Evolutionary conservation across 2,888 invertebrate species (phyloP).

Genomic region (Catocala sponsa): DNA sequence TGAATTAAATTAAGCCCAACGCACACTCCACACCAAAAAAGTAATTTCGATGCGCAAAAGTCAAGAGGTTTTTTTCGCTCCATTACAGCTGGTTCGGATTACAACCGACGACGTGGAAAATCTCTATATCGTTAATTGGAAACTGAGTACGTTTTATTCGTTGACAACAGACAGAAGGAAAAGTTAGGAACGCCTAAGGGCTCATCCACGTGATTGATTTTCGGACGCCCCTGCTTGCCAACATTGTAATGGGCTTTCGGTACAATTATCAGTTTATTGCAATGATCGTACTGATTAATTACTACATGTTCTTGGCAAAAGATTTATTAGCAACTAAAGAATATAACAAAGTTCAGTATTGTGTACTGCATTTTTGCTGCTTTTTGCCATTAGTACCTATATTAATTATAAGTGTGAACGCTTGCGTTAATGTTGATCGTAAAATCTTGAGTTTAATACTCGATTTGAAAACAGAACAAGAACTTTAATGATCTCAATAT

Average conservation of each 20-base stretch:
- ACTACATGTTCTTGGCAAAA: too few relatives aligned
- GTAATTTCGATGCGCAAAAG: constrained; percentile 47
- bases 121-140: constrained; percentile 78
- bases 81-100: constrained; percentile 65
- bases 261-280: background rate
- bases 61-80: constrained; percentile 59
- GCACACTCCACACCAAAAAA: constrained; percentile 28
- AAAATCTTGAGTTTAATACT: too few relatives aligned
- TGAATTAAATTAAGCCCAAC: constrained; percentile 39
- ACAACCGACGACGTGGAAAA: constrained; percentile 66
- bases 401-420: too few relatives aligned
- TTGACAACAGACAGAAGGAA: constrained; percentile 39
- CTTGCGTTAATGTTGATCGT: too few relatives aligned
- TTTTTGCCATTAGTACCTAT: too few relatives aligned
- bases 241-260: constrained; percentile 8
- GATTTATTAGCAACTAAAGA: too few relatives aligned
- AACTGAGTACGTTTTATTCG: constrained; percentile 58
- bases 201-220: constrained; percentile 21
- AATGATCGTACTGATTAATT: background rate
- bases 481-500: too few relatives aligned
- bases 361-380: too few relatives aligned
- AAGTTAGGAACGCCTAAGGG: constrained; percentile 21
- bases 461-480: too few relatives aligned
- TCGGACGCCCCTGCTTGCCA: constrained; percentile 6
- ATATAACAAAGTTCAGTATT: too few relatives aligned